Conservation (phyloP, 2,888 invertebrate genomes). For the Ecliptopera silaceata region DNA sequence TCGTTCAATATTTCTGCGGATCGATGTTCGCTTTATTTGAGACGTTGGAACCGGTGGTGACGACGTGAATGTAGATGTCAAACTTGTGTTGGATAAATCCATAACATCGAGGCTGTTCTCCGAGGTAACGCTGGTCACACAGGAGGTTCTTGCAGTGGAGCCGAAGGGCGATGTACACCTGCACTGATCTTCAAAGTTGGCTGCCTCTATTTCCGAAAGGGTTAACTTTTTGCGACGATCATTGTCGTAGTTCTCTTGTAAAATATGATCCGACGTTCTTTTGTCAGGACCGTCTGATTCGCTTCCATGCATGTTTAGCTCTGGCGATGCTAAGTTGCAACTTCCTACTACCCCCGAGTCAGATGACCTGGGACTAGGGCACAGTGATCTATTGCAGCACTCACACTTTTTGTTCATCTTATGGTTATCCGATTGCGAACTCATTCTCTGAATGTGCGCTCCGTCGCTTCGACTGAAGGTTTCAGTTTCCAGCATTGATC, state of each 20-base stretch:
- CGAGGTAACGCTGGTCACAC: conserved; percentile 82
- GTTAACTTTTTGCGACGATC: conserved; percentile 70
- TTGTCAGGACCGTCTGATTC: conserved; percentile 71
- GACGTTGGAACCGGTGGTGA: conserved; percentile 72
- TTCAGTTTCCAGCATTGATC: conserved; percentile 74
- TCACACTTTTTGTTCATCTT: conserved; percentile 74
- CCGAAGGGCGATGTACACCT: conserved; percentile 89
- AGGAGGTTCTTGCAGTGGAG: conserved; percentile 87
- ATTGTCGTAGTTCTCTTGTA: conserved; percentile 58
- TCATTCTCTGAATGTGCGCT: conserved; percentile 66
- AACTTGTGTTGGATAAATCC: conserved; percentile 77
- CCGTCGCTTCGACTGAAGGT: conserved; percentile 59
- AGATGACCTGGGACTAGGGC: conserved; percentile 89
- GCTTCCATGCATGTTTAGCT: conserved; percentile 79
- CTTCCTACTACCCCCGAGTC: conserved; percentile 94
- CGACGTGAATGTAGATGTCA: conserved; percentile 77
- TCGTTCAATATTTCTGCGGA: conserved; percentile 68
- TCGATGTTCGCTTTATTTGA: conserved; percentile 78
- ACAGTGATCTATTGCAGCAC: conserved; percentile 84
- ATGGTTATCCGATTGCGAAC: conserved; percentile 71
- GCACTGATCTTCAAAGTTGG: conserved; percentile 87
- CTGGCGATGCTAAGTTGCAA: conserved; percentile 88
- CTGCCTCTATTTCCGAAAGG: conserved; percentile 82
- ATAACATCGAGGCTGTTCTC: conserved; percentile 82
- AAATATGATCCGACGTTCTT: conserved; percentile 51